Evolutionary conservation across 2,888 invertebrate species (phyloP).

Genomic region (Gymnoscelis rufifasciata): DNA sequence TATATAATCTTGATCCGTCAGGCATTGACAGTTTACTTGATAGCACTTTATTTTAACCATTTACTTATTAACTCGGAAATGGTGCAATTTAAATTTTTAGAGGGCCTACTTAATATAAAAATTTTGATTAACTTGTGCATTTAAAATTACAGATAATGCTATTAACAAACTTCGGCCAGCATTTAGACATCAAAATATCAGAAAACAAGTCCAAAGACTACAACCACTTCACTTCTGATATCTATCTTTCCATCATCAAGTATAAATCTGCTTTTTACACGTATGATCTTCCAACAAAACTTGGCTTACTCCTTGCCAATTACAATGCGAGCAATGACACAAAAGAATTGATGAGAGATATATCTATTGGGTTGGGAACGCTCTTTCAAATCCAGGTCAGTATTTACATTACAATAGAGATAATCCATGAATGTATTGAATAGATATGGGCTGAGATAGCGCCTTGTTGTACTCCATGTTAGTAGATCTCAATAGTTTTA

Average conservation of each 20-base stretch:
- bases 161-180: conserved; percentile 87
- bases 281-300: conserved; percentile 89
- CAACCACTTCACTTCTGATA: conserved; percentile 84
- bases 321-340: conserved; percentile 82
- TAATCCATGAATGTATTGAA: neutral
- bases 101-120: too few relatives aligned
- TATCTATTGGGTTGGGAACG: conserved; percentile 91
- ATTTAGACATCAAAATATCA: conserved; percentile 84
- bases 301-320: conserved; percentile 87
- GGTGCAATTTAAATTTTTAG: too few relatives aligned
- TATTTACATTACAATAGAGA: neutral
- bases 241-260: conserved; percentile 88
- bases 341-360: conserved; percentile 85
- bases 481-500: too few relatives aligned
- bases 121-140: too few relatives aligned
- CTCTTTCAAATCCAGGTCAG: conserved; percentile 94
- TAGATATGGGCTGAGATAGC: too few relatives aligned
- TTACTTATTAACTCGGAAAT: too few relatives aligned
- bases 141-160: conserved; percentile 48
- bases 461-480: too few relatives aligned
- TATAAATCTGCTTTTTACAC: conserved; percentile 94
- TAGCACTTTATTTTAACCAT: too few relatives aligned
- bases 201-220: conserved; percentile 42
- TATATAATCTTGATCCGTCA: too few relatives aligned
- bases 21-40: too few relatives aligned